Conservation (phyloP, 2,888 invertebrate species). For the Endomychus coccineus region DNA sequence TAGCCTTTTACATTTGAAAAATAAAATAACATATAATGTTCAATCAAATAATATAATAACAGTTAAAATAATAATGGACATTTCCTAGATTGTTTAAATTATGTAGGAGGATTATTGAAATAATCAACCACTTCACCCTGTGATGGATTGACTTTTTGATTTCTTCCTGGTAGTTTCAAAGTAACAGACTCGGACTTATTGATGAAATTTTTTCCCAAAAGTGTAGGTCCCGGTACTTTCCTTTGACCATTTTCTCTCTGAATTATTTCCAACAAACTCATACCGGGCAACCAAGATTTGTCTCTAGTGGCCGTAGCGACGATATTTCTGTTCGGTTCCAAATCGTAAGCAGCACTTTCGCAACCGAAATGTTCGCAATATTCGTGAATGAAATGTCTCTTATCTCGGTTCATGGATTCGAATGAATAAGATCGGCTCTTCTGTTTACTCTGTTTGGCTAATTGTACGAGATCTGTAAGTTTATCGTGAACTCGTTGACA, state of each 20-base stretch:
- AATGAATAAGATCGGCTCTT: conserved; percentile 64
- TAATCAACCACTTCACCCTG: neutral
- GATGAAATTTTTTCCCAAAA: conserved; percentile 28
- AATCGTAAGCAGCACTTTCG: conserved; percentile 89
- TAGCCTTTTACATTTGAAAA: too few relatives aligned
- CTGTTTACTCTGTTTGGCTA: conserved; percentile 69
- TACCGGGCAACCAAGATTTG: conserved; percentile 83
- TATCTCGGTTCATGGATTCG: conserved; percentile 88
- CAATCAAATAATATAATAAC: too few relatives aligned
- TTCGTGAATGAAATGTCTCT: conserved; percentile 88
- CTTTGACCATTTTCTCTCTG: conserved; percentile 73
- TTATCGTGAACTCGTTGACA: conserved; percentile 77
- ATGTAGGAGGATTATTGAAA: too few relatives aligned
- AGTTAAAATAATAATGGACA: too few relatives aligned
- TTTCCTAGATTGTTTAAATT: too few relatives aligned
- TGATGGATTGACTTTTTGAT: neutral
- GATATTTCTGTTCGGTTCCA: conserved; percentile 91
- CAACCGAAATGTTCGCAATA: conserved; percentile 92
- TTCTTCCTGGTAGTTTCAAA: conserved; percentile 25
- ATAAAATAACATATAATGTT: too few relatives aligned
- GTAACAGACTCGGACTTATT: conserved; percentile 34
- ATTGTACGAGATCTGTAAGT: conserved; percentile 75
- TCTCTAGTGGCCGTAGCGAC: conserved; percentile 71
- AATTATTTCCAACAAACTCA: conserved; percentile 74
- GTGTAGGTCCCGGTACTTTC: conserved; percentile 68